Evolutionary conservation across 1,140 invertebrate genomes (phyloP).

Genomic region (Papilio polytes): DNA sequence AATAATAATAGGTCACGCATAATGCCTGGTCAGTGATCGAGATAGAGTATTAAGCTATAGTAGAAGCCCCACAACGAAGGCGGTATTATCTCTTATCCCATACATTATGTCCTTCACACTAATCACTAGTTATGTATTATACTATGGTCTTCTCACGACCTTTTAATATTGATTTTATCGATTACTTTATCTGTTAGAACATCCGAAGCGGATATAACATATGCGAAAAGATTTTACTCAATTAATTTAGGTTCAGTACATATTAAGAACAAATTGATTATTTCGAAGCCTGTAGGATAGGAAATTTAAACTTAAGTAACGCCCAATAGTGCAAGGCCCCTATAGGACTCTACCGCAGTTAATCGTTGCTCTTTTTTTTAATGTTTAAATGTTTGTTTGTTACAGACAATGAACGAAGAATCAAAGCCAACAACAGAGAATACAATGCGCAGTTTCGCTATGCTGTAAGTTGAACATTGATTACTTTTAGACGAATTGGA

Average conservation of each 20-base stretch:
- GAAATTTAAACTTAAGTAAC: too few relatives aligned
- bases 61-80: slow-evolving; percentile 16
- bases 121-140: slow-evolving; percentile 26
- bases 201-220: neutral
- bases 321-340: neutral
- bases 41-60: slow-evolving; percentile 19
- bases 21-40: slow-evolving; percentile 12
- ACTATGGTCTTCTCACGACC: neutral
- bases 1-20: slow-evolving; percentile 2
- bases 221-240: neutral
- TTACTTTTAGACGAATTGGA: neutral
- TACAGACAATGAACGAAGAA: slow-evolving; percentile 96
- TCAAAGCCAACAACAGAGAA: slow-evolving; percentile 97
- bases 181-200: slow-evolving; percentile 6
- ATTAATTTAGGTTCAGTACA: neutral
- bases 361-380: neutral
- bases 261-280: neutral
- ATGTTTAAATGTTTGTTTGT: slow-evolving; percentile 70
- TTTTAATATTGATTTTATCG: neutral
- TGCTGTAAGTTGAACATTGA: slow-evolving; percentile 92
- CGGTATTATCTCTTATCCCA: slow-evolving; percentile 35
- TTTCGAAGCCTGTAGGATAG: too few relatives aligned
- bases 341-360: neutral
- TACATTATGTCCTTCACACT: slow-evolving; percentile 8
- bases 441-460: slow-evolving; percentile 98